Evolutionary conservation across 2,888 invertebrate genomes (phyloP).

Genomic region (Catocala sponsa): DNA sequence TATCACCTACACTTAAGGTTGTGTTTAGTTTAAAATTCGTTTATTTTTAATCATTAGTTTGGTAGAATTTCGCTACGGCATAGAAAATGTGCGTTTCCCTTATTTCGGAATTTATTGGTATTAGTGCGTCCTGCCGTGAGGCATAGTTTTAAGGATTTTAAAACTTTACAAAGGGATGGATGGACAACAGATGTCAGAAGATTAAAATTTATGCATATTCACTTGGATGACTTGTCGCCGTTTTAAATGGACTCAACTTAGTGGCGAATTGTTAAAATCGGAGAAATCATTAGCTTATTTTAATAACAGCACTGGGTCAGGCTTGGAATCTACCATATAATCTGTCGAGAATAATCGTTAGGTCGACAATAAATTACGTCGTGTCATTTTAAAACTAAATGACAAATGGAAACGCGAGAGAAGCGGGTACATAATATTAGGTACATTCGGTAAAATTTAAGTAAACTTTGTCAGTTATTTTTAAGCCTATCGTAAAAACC

Average conservation of each 20-base stretch:
- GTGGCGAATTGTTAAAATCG: conserved; percentile 5
- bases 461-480: too few relatives aligned
- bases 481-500: too few relatives aligned
- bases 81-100: conserved; percentile 82
- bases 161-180: conserved; percentile 49
- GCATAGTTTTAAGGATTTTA: conserved; percentile 54
- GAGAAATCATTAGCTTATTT: too few relatives aligned
- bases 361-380: too few relatives aligned
- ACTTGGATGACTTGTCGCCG: conserved; percentile 22
- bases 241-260: conserved; percentile 30
- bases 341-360: too few relatives aligned
- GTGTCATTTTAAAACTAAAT: too few relatives aligned
- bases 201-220: conserved; percentile 46
- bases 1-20: conserved; percentile 52
- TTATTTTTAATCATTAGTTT: conserved; percentile 62
- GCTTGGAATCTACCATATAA: too few relatives aligned
- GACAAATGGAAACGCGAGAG: too few relatives aligned
- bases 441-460: too few relatives aligned
- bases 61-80: conserved; percentile 79
- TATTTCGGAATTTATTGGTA: conserved; percentile 81
- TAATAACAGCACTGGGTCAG: too few relatives aligned
- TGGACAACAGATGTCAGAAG: conserved; percentile 58
- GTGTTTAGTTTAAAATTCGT: conserved; percentile 50
- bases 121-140: conserved; percentile 56
- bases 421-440: too few relatives aligned